Percentiles rank a stretch among this genome's conserved stretches.
phyloP scores from a whole-genome alignment of 2,113 vertebrate species.

The Pelusios castaneus region DNA sequence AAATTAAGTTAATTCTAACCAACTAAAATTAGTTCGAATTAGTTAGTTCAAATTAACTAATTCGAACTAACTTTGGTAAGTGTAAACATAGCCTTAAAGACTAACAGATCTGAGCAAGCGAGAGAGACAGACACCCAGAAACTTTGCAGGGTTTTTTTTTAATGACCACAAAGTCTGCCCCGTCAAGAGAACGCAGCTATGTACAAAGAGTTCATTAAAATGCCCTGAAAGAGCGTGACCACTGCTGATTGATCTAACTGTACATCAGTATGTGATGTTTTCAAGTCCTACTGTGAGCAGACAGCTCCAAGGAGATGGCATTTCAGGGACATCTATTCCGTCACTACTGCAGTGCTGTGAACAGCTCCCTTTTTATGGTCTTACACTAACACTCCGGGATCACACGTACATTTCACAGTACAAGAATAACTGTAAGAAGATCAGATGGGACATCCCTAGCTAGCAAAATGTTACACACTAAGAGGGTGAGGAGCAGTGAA shows the following conservation, averaged over 20 bases:
- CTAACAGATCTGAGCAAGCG: background rate
- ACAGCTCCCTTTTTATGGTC: background rate
- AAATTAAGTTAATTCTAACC: too few relatives aligned
- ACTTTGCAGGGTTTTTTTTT: background rate
- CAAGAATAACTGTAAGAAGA: background rate
- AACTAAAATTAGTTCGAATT: too few relatives aligned
- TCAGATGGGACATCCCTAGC: background rate
- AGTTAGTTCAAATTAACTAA: too few relatives aligned
- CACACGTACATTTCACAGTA: background rate
- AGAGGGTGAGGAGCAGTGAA: background rate
- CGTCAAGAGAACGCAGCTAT: background rate
- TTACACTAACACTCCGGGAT: rapidly evolving
- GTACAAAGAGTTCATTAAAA: background rate
- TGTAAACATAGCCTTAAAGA: too few relatives aligned
- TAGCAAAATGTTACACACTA: background rate
- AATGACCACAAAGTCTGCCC: background rate
- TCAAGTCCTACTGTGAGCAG: background rate
- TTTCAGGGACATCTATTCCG: background rate
- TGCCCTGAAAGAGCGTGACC: background rate
- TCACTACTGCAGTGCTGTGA: background rate
- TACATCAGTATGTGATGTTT: background rate
- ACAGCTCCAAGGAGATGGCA: background rate
- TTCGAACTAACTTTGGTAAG: too few relatives aligned
- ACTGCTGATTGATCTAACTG: background rate
- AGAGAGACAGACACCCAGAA: background rate